phyloP scores from a whole-genome alignment of 2,888 invertebrate genomes.

The Andrena camellia region DNA sequence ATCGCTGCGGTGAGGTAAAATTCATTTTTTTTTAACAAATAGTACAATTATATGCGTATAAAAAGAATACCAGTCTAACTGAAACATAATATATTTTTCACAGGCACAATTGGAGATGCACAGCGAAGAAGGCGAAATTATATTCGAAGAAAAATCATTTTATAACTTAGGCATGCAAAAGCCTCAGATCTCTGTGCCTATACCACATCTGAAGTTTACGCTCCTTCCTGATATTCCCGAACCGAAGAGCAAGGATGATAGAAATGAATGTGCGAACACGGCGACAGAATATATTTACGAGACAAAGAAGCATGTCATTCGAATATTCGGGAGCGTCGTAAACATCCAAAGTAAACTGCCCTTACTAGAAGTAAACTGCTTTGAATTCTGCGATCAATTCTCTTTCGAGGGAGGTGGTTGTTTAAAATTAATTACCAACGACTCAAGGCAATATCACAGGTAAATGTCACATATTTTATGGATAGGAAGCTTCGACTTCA shows the following conservation, averaged over 20 bases:
- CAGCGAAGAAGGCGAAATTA: conserved; percentile 11
- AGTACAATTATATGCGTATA: not conserved
- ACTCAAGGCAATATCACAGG: conserved; percentile 78
- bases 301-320: conserved; percentile 72
- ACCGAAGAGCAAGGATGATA: conserved; percentile 18
- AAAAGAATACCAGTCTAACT: not conserved
- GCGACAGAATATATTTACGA: conserved; percentile 74
- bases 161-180: conserved; percentile 80
- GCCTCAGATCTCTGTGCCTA: conserved; percentile 76
- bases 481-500: not conserved
- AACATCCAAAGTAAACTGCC: conserved; percentile 51
- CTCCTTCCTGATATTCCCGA: conserved; percentile 39
- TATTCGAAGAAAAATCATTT: conserved; percentile 68
- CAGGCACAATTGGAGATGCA: conserved; percentile 43
- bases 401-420: conserved; percentile 83
- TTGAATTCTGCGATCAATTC: conserved; percentile 75
- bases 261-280: conserved; percentile 32
- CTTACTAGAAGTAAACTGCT: conserved; percentile 67
- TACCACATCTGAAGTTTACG: conserved; percentile 76
- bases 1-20: conserved; percentile 77
- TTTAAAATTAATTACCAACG: conserved; percentile 76
- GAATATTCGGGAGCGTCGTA: conserved; percentile 40
- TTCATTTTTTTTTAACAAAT: not conserved
- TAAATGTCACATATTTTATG: conserved; percentile 44
- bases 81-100: not conserved